phyloP scores from a whole-genome alignment of 1,140 invertebrate genomes.

The Plectrocnemia conspersa region DNA sequence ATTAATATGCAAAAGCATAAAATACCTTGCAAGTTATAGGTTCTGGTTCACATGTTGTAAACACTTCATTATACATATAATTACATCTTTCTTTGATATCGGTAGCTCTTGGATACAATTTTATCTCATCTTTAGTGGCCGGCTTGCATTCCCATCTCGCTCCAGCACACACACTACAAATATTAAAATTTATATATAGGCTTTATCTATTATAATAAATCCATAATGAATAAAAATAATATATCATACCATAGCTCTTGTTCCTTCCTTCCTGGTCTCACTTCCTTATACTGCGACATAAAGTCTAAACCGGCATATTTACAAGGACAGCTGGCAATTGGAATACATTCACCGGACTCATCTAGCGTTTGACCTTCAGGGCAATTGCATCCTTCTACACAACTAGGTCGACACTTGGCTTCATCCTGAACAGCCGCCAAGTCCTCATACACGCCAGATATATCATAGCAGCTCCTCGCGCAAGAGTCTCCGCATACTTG shows the following conservation, averaged over 20 bases:
- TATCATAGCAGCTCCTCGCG: slow-evolving; percentile 63
- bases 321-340: slow-evolving; percentile 72
- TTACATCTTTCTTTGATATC: slow-evolving; percentile 59
- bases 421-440: slow-evolving; percentile 21
- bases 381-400: slow-evolving; percentile 86
- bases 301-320: slow-evolving; percentile 67
- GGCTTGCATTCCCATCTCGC: slow-evolving; percentile 68
- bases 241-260: slow-evolving; percentile 61
- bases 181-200: slow-evolving; percentile 7
- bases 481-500: slow-evolving; percentile 75
- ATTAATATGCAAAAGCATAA: neutral
- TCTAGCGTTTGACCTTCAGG: slow-evolving; percentile 70
- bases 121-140: slow-evolving; percentile 59
- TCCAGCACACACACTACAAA: slow-evolving; percentile 64
- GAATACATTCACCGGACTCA: slow-evolving; percentile 68
- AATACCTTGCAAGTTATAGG: slow-evolving; percentile 72
- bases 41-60: slow-evolving; percentile 72
- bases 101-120: slow-evolving; percentile 56
- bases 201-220: no score
- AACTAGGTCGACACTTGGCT: slow-evolving; percentile 56
- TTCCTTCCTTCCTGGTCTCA: slow-evolving; percentile 60
- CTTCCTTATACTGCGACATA: slow-evolving; percentile 67
- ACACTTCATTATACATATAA: slow-evolving; percentile 59
- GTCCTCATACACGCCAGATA: slow-evolving; percentile 41
- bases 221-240: neutral